Conservation (phyloP, 2,797 vertebrate genomes). For the Channallabes apus region DNA sequence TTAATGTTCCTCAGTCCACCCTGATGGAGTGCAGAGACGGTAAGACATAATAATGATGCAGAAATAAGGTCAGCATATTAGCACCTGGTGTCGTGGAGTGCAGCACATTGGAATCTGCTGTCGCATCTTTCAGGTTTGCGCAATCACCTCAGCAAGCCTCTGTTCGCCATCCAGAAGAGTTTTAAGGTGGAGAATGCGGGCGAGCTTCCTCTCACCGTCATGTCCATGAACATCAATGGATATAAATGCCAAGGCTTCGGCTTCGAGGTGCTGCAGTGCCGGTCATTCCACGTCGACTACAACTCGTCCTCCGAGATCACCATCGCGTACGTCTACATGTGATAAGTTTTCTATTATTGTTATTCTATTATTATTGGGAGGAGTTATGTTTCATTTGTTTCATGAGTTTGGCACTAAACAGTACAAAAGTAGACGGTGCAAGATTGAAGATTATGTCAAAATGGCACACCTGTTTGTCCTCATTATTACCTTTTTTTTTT, state of each 20-base stretch:
- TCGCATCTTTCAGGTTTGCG: constrained; percentile 77
- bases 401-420: no score
- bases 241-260: constrained; percentile 96
- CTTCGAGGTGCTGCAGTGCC: constrained; percentile 93
- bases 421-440: neutral
- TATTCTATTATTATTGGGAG: neutral
- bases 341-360: no score
- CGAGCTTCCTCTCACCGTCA: constrained; percentile 89
- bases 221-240: constrained; percentile 94
- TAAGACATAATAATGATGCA: constrained; percentile 65
- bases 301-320: constrained; percentile 92
- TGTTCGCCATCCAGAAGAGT: constrained; percentile 92
- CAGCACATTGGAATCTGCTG: neutral
- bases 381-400: neutral
- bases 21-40: constrained; percentile 95
- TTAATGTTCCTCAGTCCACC: constrained; percentile 96
- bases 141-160: constrained; percentile 78
- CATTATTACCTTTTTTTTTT: neutral
- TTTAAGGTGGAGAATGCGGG: constrained; percentile 98
- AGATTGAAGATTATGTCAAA: neutral
- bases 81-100: no score
- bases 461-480: neutral
- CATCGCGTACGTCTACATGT: constrained; percentile 83
- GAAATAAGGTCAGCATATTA: no score
- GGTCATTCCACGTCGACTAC: constrained; percentile 83